Evolutionary conservation across 2,888 invertebrate species (phyloP), one percentile per base, ranked within the genome.

Genomic region (Patella caerulea): DNA sequence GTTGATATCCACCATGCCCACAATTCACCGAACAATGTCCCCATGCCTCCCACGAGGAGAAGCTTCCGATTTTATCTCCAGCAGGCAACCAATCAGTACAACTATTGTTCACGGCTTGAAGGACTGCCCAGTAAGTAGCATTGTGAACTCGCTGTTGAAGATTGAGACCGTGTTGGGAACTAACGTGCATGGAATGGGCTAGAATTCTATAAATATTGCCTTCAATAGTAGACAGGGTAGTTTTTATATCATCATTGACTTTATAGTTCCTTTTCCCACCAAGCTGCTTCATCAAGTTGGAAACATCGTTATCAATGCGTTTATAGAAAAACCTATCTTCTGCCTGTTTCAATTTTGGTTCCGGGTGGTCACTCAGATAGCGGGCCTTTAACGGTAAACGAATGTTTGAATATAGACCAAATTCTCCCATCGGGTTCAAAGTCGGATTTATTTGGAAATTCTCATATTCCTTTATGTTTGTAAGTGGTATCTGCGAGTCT

Each of bases 121-220:
- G 19, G 19, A 65, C 24, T 9, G 14, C 24, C 24, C 0, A 12
- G 24, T 24, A 65, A 9, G 65, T 65, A 24, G 65, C 65, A 65
- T 65, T 14, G 24, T 65, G 65, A 24, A 65, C 65, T 24, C 24
- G 19, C 14, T 65, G 19, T 19, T 65, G 65, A 65, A 65, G 65
- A 12, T 65, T 65, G 3, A 24, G 19, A 24, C 65, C 15, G 24
- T 65, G 9, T 65, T 59, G 17, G 5, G 17, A 59, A 4, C 24
- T 24, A 14, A 65, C 19, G 5, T 65, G 19, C 19, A 12, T 65
- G 19, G 19, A 24, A 24, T 65, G 11, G 1, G 65, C 65, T 15
- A 65, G 14, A 65, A 65, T 65, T 19, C 65, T 19, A 65, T 65
- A 65, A 24, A 65, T 65, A 19, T 65, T 65, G 24, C 65, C 65